phyloP scores from a whole-genome alignment of 2,888 invertebrate genomes.

The Iselma pallidipennis region DNA sequence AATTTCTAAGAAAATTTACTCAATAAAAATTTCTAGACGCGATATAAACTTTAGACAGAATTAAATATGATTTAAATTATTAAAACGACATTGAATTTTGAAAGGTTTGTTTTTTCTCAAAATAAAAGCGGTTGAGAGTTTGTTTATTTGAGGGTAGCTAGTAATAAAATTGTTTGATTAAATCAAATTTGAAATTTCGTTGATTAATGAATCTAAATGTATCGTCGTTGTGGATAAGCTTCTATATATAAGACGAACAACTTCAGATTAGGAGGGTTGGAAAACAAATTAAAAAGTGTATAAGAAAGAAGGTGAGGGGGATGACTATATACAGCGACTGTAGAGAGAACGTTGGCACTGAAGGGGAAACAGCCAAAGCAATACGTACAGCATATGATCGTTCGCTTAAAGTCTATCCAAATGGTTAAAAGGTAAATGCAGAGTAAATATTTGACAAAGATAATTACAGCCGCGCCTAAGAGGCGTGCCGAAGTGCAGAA shows the following conservation, averaged over 20 bases:
- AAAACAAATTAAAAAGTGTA: constrained; percentile 1
- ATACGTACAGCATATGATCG: constrained; percentile 37
- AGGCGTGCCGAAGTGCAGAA: constrained; percentile 43
- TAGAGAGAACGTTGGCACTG: neutral
- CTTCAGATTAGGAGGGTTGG: neutral
- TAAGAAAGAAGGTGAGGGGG: neutral
- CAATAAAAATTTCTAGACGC: too few species aligned
- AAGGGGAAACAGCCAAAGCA: constrained; percentile 32
- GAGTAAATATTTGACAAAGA: constrained; percentile 55
- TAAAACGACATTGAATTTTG: neutral
- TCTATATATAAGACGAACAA: neutral
- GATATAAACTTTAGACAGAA: too few species aligned
- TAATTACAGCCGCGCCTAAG: constrained; percentile 55
- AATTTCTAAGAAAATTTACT: too few species aligned
- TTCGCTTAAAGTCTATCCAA: constrained; percentile 46
- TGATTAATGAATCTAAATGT: neutral
- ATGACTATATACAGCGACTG: neutral
- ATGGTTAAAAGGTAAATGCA: constrained; percentile 56
- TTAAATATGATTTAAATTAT: too few species aligned
- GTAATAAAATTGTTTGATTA: neutral
- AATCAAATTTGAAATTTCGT: neutral
- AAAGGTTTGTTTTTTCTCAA: neutral
- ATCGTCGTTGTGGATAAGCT: neutral
- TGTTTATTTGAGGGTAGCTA: neutral
- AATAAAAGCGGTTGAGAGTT: neutral